Percentiles rank a stretch among this genome's conserved stretches.
These are phyloP conservation scores for Buceros bicornis DNA, from an alignment of 2,797 vertebrate species.

Conservation along the genomic window DNA sequence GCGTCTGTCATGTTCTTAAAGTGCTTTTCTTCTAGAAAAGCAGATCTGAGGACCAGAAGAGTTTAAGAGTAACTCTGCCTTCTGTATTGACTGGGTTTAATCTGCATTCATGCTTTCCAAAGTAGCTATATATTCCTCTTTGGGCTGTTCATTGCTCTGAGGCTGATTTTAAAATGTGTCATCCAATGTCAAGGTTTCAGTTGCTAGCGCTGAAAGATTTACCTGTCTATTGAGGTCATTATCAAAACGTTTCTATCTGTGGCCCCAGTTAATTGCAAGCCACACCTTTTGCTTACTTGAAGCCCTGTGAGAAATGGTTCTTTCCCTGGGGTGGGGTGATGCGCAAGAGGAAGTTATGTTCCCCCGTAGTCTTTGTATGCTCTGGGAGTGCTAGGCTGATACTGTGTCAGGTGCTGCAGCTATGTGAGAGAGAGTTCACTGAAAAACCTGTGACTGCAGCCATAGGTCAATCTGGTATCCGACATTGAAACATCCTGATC, in stretches of 20 bases:
- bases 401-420: neutral
- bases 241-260: neutral
- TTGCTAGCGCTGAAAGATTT: neutral
- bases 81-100: neutral
- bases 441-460: neutral
- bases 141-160: neutral
- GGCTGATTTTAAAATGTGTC: neutral
- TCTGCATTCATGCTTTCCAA: neutral
- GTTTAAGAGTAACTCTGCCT: neutral
- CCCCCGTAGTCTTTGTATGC: neutral
- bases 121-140: neutral
- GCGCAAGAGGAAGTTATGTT: neutral
- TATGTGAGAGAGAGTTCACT: neutral
- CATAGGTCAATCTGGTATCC: neutral
- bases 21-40: neutral
- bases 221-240: neutral
- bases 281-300: neutral
- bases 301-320: neutral
- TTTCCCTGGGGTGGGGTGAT: neutral
- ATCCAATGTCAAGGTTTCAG: neutral
- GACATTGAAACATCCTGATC: neutral
- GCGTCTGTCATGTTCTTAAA: neutral
- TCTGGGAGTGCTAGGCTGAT: neutral
- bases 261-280: neutral
- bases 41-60: neutral